A percentile compares a stretch with the other conserved stretches of the same genome.
These are phyloP conservation scores for Spisula subtruncata DNA, from an alignment of 2,888 invertebrate genomes.

Conservation along the genomic window DNA sequence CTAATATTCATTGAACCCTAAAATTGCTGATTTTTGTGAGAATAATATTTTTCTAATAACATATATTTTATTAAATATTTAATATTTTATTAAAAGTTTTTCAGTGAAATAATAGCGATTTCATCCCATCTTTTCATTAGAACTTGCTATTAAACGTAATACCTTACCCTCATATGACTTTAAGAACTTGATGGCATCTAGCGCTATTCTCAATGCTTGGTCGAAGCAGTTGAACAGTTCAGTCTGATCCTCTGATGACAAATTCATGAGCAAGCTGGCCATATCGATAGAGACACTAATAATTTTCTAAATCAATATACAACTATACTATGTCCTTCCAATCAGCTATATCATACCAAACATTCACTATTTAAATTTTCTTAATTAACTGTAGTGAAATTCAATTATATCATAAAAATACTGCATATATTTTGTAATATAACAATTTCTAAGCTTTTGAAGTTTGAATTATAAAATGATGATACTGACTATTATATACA, in stretches of 20 bases:
- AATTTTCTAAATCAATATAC: too few species aligned
- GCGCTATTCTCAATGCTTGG: neutral
- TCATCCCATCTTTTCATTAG: too few species aligned
- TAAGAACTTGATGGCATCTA: neutral
- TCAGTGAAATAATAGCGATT: too few species aligned
- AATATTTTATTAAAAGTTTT: too few species aligned
- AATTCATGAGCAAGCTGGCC: neutral
- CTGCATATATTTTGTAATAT: too few species aligned
- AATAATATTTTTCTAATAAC: neutral
- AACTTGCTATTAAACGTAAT: too few species aligned
- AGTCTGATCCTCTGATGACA: neutral
- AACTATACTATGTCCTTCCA: too few species aligned
- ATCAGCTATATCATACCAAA: too few species aligned
- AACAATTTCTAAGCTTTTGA: neutral
- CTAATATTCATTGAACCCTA: too few species aligned
- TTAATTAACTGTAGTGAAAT: too few species aligned
- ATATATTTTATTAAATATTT: neutral
- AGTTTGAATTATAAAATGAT: neutral
- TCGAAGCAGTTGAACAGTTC: neutral
- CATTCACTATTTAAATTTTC: too few species aligned
- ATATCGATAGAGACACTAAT: neutral
- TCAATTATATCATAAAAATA: too few species aligned
- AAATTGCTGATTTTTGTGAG: neutral
- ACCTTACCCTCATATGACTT: constrained; percentile 24
- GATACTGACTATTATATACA: neutral